Evolutionary conservation across 2,113 vertebrate species (phyloP), one percentile per base, ranked within the genome.

Genomic region (Neopipo cinnamomea): DNA sequence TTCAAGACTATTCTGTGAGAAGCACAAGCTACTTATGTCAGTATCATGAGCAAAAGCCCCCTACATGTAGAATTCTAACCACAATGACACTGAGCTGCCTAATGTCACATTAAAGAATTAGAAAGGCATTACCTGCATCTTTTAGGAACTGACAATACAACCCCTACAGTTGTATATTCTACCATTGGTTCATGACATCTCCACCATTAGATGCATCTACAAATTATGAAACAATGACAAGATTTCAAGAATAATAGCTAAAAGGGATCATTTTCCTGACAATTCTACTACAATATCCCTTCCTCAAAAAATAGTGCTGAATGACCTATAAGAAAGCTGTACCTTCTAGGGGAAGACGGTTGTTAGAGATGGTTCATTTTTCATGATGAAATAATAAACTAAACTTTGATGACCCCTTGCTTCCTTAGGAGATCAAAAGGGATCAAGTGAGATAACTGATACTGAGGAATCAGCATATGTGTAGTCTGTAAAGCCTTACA

Each of bases 11-110:
- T 42, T 50, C 50, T 91, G 15, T 46, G 47, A 82, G 33, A 67
- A 87, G 47, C 41, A 76, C 25, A 56, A 71, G 14, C 25, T 44
- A 25, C 35, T 33, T 62, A 37, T 4, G 9, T 44, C 47, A 31
- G 6, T 42, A 77, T 37, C 44, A 49, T 6, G 5, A 78, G 24
- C 7, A 73, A 63, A 30, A 25, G 0, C 3, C 3, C 8, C 18
- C 14, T 15, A 31, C 11, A 53, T 39, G 35, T 44, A 68, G 18
- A 68, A 70, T 65, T 59, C 35, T 70, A 82, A 47, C 11, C 19
- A 25, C 12, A 41, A 4, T 5, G 0, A 25, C 31, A 80, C 12
- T 0, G 1, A 81, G 58, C 37, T 44, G 37, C 7, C 15, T 58
- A 71, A 61, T 0, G 2, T 52, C 14, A 62, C 59, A 33, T 25